A percentile compares a stretch with the other conserved stretches of the same genome.
Evolutionary conservation across 1,140 invertebrate species (phyloP).

Genomic region (Dolichoris vasculosae): DNA sequence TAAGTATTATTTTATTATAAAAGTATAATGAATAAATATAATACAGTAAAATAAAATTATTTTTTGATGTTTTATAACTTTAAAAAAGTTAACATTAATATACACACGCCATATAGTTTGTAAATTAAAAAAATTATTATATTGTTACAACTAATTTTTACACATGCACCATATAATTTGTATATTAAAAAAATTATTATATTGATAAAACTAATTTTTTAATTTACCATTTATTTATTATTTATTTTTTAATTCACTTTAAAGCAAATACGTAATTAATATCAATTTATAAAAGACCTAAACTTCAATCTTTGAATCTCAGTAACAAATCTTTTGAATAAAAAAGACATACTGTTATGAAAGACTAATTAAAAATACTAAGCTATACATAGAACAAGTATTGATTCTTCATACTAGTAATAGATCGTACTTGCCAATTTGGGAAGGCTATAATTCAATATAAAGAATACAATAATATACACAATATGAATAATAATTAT

Average conservation of each 20-base stretch:
- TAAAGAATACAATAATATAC: not conserved
- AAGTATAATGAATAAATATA: no score
- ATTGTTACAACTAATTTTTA: no score
- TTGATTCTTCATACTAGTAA: not conserved
- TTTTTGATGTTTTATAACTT: no score
- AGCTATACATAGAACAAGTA: not conserved
- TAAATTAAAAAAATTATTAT: no score
- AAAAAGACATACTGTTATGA: not conserved
- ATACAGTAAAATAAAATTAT: no score
- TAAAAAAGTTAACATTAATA: no score
- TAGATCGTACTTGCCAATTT: not conserved
- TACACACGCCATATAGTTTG: no score
- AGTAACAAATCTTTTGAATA: not conserved
- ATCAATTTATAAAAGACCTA: not conserved
- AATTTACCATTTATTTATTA: constrained; percentile 5
- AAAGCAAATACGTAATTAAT: not conserved
- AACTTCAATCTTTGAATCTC: not conserved
- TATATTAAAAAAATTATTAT: not conserved
- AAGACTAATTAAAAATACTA: not conserved
- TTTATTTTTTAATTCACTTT: not conserved
- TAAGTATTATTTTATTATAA: no score
- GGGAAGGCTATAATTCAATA: not conserved
- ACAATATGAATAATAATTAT: no score
- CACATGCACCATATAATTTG: no score
- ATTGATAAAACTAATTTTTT: not conserved